Conservation (phyloP, 2,113 vertebrate genomes). For the Anhinga rufa region DNA sequence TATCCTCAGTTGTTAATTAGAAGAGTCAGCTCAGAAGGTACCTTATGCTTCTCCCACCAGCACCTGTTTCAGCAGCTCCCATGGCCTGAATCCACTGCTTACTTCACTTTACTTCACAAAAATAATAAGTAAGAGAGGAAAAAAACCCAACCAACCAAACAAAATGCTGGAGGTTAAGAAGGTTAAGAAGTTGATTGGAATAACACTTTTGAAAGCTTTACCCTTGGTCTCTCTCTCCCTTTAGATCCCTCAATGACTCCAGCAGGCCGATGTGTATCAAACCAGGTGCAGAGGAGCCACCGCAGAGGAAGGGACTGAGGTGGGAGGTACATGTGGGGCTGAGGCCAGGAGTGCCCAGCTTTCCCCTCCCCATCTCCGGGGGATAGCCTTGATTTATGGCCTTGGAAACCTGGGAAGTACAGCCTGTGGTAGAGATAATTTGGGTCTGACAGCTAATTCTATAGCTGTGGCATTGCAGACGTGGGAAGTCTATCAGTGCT, state of each 20-base stretch:
- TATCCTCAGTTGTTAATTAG: not conserved
- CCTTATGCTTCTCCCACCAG: rapidly evolving
- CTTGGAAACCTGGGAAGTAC: not conserved
- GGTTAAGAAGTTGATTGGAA: not conserved
- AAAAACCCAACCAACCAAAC: rapidly evolving
- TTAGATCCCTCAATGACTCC: not conserved
- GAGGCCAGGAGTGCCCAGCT: not conserved
- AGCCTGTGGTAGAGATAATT: not conserved
- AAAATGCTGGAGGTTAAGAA: not conserved
- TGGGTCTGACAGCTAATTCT: not conserved
- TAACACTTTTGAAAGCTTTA: not conserved
- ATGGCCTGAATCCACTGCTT: not conserved
- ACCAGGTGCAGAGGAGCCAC: rapidly evolving
- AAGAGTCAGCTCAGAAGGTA: not conserved
- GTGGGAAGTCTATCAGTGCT: not conserved
- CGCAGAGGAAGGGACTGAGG: not conserved
- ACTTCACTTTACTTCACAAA: not conserved
- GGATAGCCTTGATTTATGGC: not conserved
- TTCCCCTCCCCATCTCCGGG: not conserved
- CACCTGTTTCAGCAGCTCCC: not conserved
- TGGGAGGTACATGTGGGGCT: too few relatives aligned
- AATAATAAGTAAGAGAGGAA: not conserved
- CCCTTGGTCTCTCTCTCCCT: not conserved
- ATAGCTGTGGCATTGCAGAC: not conserved
- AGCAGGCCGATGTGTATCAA: not conserved